A percentile compares a stretch with the other conserved stretches of the same genome.
Evolutionary conservation across 2,113 vertebrate species (phyloP).

Genomic region (Microcebus griseorufus): DNA sequence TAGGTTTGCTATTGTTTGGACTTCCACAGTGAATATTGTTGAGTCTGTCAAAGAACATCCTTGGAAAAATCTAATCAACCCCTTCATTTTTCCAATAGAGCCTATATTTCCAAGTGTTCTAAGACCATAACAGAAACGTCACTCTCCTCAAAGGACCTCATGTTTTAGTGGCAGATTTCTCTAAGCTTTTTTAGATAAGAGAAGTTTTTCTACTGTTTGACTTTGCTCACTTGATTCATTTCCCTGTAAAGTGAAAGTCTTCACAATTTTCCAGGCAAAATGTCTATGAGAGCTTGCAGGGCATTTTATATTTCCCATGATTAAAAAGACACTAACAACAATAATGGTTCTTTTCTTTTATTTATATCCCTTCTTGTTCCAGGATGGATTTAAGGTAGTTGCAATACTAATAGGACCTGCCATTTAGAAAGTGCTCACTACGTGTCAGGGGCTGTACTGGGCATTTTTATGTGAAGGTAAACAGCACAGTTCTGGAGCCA

Average conservation of each 20-base stretch:
- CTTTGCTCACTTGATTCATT: slow-evolving; percentile 36
- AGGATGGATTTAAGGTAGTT: background rate
- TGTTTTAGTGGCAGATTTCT: background rate
- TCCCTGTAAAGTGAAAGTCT: slow-evolving; percentile 18
- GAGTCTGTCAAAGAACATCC: slow-evolving; percentile 3
- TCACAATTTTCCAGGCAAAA: slow-evolving; percentile 10
- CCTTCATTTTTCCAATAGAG: background rate
- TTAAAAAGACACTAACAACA: background rate
- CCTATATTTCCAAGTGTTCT: background rate
- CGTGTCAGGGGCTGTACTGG: background rate
- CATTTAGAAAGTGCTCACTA: background rate
- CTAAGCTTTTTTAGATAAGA: background rate
- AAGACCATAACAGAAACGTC: background rate
- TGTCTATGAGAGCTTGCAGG: background rate
- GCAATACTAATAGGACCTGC: background rate
- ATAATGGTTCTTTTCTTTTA: background rate
- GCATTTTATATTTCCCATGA: background rate
- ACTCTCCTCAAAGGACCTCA: background rate
- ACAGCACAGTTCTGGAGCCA: background rate
- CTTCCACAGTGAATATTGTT: background rate
- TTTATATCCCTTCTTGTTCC: background rate
- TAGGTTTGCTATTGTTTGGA: background rate
- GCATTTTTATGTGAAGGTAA: background rate
- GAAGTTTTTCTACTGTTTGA: background rate
- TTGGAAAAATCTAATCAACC: slow-evolving; percentile 10